Conservation (phyloP, 1,140 invertebrate species). For the Apolygus lucorum region DNA sequence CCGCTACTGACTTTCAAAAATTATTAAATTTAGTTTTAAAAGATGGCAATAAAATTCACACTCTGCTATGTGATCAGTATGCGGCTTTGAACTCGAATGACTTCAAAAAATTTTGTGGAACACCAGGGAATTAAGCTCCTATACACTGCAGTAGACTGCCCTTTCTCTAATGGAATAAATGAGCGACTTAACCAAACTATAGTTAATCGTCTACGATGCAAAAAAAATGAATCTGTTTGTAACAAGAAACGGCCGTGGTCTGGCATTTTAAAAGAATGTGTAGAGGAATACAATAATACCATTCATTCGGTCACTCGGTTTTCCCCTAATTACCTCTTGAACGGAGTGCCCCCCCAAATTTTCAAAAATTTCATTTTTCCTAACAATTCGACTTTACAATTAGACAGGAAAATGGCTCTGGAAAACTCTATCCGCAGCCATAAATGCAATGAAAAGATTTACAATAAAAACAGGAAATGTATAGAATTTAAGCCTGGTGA, state of each 20-base stretch:
- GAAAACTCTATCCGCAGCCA: not conserved
- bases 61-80: not conserved
- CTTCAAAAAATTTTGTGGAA: not conserved
- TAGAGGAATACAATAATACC: not conserved
- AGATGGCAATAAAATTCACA: not conserved
- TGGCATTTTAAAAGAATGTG: conserved; percentile 1
- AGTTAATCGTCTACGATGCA: conserved; percentile 15
- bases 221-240: not conserved
- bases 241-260: not conserved
- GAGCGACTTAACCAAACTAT: conserved; percentile 18
- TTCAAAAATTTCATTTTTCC: too few relatives aligned
- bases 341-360: not conserved
- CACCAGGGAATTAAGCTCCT: not conserved
- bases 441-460: not conserved
- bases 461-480: not conserved
- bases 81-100: not conserved
- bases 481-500: not conserved
- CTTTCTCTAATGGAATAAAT: conserved; percentile 15
- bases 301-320: not conserved
- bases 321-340: not conserved
- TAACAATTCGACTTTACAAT: too few relatives aligned
- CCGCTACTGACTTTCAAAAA: not conserved
- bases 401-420: too few relatives aligned
- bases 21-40: not conserved
- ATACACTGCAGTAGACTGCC: not conserved